phyloP scores from a whole-genome alignment of 2,113 vertebrate species.

The Aleadryas rufinucha region DNA sequence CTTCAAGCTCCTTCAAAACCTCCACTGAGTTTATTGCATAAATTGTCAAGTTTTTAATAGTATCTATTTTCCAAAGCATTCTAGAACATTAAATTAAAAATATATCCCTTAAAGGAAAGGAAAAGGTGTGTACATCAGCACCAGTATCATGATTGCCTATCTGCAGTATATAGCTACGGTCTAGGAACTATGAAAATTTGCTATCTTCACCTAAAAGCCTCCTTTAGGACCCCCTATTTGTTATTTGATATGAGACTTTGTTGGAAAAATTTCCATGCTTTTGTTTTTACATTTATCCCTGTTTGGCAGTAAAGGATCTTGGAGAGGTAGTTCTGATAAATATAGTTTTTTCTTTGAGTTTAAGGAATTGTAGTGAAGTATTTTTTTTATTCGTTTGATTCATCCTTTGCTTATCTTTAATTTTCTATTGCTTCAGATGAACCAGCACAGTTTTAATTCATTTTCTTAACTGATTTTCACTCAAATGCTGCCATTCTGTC shows the following conservation, averaged over 20 bases:
- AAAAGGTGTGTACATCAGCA: background rate
- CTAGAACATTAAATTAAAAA: background rate
- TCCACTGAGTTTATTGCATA: background rate
- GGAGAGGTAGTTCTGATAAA: background rate
- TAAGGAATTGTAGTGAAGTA: background rate
- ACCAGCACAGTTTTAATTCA: background rate
- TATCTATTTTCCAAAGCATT: background rate
- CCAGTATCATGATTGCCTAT: background rate
- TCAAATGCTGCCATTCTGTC: background rate
- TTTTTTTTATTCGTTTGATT: background rate
- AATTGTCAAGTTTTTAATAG: background rate
- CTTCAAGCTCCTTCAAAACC: background rate
- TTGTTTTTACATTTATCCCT: background rate
- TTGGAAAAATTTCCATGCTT: background rate
- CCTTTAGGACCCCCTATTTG: background rate
- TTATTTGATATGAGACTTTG: background rate
- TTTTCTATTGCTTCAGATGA: background rate
- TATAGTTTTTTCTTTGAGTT: background rate
- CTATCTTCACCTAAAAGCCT: background rate
- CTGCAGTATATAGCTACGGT: background rate
- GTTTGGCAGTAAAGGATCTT: background rate
- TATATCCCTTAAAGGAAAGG: background rate
- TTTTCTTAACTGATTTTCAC: background rate
- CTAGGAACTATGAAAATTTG: background rate
- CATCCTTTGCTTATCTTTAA: background rate